A percentile compares a stretch with the other conserved stretches of the same genome.
These are phyloP conservation scores for Phortica magna DNA, from an alignment of 2,888 invertebrate species.

Conservation along the genomic window DNA sequence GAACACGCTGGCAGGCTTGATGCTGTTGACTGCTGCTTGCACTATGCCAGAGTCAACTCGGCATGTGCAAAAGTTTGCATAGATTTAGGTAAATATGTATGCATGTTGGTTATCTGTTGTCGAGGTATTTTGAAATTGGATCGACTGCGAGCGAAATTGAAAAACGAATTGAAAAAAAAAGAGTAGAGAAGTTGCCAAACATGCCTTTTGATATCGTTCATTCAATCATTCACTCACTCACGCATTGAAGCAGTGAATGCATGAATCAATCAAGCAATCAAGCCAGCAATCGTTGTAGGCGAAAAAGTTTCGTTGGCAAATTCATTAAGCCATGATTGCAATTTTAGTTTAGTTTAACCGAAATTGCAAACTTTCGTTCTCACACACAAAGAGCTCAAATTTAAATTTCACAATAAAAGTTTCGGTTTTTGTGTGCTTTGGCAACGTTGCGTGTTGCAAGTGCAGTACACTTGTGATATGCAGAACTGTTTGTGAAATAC, in stretches of 20 bases:
- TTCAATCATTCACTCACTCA: not conserved
- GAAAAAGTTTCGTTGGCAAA: constrained; percentile 34
- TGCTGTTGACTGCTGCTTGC: not conserved
- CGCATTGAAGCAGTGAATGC: not conserved
- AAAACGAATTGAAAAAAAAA: not conserved
- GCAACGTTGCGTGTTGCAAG: too few species aligned
- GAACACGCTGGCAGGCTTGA: not conserved
- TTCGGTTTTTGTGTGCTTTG: too few species aligned
- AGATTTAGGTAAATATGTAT: constrained; percentile 10
- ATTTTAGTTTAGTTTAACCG: constrained; percentile 36
- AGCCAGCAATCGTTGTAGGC: not conserved
- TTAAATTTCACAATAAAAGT: not conserved
- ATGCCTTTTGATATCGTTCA: not conserved
- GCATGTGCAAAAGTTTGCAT: not conserved
- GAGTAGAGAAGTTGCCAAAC: not conserved
- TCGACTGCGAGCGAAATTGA: not conserved
- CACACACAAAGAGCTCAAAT: not conserved
- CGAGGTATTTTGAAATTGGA: constrained; percentile 1
- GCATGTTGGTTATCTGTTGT: not conserved
- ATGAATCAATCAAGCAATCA: not conserved
- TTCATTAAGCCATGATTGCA: constrained; percentile 54
- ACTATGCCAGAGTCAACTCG: not conserved
- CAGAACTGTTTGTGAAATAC: too few species aligned
- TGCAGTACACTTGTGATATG: too few species aligned
- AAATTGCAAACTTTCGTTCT: not conserved